Evolutionary conservation across 2,113 vertebrate genomes (phyloP).

Genomic region (Rhea americana): DNA sequence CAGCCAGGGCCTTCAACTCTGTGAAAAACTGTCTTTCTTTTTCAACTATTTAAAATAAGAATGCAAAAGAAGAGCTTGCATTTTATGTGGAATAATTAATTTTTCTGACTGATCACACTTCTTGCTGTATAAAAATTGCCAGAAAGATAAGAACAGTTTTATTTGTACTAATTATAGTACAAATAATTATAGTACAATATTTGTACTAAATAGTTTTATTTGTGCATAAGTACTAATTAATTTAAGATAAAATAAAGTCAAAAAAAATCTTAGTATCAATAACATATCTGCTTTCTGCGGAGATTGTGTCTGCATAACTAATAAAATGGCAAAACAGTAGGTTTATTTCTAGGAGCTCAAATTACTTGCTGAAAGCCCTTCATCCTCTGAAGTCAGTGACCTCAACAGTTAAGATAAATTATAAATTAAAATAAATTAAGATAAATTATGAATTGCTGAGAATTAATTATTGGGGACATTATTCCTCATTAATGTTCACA

Average conservation of each 20-base stretch:
- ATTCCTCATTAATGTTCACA: slow-evolving; percentile 7
- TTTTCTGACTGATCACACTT: slow-evolving; percentile 13
- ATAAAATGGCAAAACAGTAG: slow-evolving; percentile 21
- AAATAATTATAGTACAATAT: too few species aligned
- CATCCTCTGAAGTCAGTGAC: slow-evolving; percentile 50
- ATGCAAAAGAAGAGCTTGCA: neutral
- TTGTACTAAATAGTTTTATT: neutral
- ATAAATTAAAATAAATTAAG: slow-evolving; percentile 35
- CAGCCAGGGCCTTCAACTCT: neutral
- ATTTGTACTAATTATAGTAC: neutral
- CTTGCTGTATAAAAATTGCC: neutral
- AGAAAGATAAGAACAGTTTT: slow-evolving; percentile 20
- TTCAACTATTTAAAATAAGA: neutral
- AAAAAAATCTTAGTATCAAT: neutral
- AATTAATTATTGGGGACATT: neutral
- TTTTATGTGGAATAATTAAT: neutral
- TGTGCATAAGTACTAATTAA: slow-evolving; percentile 34
- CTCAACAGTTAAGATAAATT: slow-evolving; percentile 53
- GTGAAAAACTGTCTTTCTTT: neutral
- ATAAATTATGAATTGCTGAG: slow-evolving; percentile 35
- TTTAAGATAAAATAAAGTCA: slow-evolving; percentile 44
- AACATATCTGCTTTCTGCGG: slow-evolving; percentile 42
- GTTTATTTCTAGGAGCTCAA: slow-evolving; percentile 37
- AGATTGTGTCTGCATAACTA: slow-evolving; percentile 49
- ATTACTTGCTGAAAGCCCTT: slow-evolving; percentile 29